These are phyloP conservation scores for Ursus arctos DNA, from an alignment of 2,113 vertebrate genomes.

Conservation along the genomic window DNA sequence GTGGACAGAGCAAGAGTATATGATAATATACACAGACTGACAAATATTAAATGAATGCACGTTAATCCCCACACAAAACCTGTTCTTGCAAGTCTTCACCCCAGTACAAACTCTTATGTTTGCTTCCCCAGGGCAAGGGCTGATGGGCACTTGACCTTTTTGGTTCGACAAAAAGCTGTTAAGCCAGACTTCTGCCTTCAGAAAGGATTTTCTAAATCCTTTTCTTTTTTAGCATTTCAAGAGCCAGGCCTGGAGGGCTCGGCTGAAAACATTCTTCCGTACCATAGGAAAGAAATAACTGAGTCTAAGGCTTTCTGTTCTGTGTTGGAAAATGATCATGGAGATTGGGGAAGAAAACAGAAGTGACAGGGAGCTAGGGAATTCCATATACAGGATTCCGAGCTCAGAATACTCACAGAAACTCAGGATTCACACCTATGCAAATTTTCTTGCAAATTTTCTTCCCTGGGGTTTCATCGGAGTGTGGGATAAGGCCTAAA, in stretches of 20 bases:
- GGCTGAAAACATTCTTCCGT: not conserved
- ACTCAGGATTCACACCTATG: not conserved
- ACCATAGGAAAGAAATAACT: not conserved
- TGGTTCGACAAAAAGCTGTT: not conserved
- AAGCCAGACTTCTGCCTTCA: not conserved
- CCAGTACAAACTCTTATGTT: not conserved
- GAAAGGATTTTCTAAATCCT: slow-evolving; percentile 47
- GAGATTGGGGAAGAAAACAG: not conserved
- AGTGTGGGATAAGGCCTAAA: not conserved
- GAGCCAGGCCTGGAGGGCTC: not conserved
- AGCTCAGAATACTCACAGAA: not conserved
- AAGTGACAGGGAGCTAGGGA: not conserved
- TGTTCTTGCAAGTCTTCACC: not conserved
- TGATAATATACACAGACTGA: not conserved
- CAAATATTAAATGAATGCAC: not conserved
- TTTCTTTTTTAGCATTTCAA: slow-evolving; percentile 18
- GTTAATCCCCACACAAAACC: not conserved
- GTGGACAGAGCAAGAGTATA: not conserved
- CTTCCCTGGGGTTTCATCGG: not conserved
- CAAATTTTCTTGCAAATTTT: not conserved
- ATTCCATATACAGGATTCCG: not conserved
- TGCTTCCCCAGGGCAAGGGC: not conserved
- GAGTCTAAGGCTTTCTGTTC: not conserved
- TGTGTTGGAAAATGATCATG: not conserved
- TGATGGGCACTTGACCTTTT: not conserved